These are phyloP conservation scores for Spea hammondii DNA, from an alignment of 2,797 vertebrate species.

Conservation along the genomic window DNA sequence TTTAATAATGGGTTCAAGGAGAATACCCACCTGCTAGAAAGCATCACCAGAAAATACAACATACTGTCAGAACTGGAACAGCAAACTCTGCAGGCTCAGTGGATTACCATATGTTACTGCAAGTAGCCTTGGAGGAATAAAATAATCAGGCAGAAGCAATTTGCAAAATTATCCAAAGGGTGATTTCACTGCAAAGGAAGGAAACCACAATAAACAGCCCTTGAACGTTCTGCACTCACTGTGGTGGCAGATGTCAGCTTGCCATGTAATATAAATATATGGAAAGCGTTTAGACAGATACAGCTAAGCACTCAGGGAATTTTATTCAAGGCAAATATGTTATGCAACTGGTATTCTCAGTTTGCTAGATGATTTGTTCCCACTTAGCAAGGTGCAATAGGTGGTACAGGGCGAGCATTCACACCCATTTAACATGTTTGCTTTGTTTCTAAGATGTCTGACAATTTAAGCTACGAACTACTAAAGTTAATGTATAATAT, in stretches of 20 bases:
- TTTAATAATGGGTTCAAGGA: background rate
- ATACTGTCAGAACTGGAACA: conserved; percentile 27
- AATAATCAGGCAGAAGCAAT: conserved; percentile 48
- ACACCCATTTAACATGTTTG: conserved; percentile 16
- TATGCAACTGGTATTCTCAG: conserved; percentile 39
- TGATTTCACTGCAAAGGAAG: conserved; percentile 32
- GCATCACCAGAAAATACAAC: conserved; percentile 17
- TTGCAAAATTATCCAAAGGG: conserved; percentile 45
- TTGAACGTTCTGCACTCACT: conserved; percentile 23
- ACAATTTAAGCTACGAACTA: conserved; percentile 4
- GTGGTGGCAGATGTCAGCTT: conserved; percentile 43
- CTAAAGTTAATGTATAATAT: conserved; percentile 7
- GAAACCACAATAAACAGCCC: conserved; percentile 20
- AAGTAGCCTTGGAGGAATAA: conserved; percentile 45
- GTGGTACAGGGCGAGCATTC: conserved; percentile 22
- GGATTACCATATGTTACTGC: conserved; percentile 45
- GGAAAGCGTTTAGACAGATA: conserved; percentile 1
- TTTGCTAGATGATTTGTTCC: conserved; percentile 28
- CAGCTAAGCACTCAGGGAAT: conserved; percentile 14
- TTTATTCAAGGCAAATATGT: conserved; percentile 39
- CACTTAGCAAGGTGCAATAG: conserved; percentile 40
- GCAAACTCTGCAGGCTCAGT: conserved; percentile 35
- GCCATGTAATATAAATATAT: conserved; percentile 29
- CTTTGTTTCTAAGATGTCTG: conserved; percentile 2
- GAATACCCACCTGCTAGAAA: conserved; percentile 10